Percentiles rank a stretch among this genome's conserved stretches.
phyloP scores from a whole-genome alignment of 2,888 invertebrate genomes.

The Diaprepes abbreviatus region DNA sequence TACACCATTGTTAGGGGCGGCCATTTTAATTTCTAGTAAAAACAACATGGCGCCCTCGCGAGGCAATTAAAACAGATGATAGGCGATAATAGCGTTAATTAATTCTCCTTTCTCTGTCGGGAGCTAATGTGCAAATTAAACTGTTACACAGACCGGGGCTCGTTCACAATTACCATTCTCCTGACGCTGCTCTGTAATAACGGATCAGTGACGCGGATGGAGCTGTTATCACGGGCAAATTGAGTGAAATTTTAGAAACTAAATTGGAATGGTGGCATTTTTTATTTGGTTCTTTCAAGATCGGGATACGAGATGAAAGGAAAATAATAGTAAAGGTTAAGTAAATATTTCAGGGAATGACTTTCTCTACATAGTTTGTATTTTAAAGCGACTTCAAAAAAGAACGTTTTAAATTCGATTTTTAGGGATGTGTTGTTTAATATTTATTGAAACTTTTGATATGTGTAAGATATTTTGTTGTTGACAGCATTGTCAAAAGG shows the following conservation, averaged over 20 bases:
- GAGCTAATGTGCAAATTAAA: slow-evolving; percentile 70
- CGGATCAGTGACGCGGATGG: slow-evolving; percentile 21
- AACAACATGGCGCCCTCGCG: slow-evolving; percentile 68
- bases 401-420: no score
- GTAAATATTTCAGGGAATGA: no score
- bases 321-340: no score
- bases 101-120: slow-evolving; percentile 69
- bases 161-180: slow-evolving; percentile 61
- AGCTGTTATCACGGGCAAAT: slow-evolving; percentile 23
- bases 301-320: no score
- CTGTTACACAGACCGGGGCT: slow-evolving; percentile 67
- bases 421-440: no score
- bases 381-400: no score
- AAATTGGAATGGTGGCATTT: background rate
- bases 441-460: no score
- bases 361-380: no score
- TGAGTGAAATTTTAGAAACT: slow-evolving; percentile 22
- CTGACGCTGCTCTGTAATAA: slow-evolving; percentile 28
- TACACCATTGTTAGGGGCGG: slow-evolving; percentile 68
- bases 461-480: no score
- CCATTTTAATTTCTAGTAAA: slow-evolving; percentile 70
- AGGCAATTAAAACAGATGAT: slow-evolving; percentile 71
- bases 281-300: no score
- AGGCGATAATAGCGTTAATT: slow-evolving; percentile 70
- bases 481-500: no score